Conservation (phyloP, 2,888 invertebrate species). For the Caenorhabditis afra region DNA sequence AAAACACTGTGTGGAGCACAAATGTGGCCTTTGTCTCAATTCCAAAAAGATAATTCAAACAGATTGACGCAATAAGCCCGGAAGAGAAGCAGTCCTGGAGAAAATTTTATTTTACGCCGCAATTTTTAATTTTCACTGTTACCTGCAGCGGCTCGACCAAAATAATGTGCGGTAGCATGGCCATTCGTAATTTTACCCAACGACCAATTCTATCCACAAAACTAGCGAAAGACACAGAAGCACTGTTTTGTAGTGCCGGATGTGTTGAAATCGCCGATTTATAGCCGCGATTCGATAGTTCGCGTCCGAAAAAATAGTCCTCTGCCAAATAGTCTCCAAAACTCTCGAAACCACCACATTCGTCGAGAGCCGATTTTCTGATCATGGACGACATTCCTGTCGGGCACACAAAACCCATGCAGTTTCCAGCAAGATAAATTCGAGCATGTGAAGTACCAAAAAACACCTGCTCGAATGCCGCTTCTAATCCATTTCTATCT, state of each 20-base stretch:
- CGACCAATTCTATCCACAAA: conserved; percentile 82
- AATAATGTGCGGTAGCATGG: conserved; percentile 94
- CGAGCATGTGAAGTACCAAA: conserved; percentile 98
- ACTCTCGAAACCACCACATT: conserved; percentile 89
- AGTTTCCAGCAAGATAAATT: conserved; percentile 93
- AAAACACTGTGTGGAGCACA: conserved; percentile 92
- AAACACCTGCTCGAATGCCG: conserved; percentile 94
- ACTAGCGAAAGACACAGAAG: conserved; percentile 81
- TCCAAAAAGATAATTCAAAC: conserved; percentile 89
- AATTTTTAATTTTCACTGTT: background rate
- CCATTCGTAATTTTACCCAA: conserved; percentile 95
- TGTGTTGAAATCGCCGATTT: conserved; percentile 91
- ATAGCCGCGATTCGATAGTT: conserved; percentile 88
- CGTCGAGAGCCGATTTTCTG: conserved; percentile 91
- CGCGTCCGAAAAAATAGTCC: conserved; percentile 96
- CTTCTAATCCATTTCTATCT: conserved; percentile 94
- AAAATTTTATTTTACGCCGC: too few relatives aligned
- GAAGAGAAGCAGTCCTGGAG: conserved; percentile 90
- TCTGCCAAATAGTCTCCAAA: conserved; percentile 97
- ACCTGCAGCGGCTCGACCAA: conserved; percentile 90
- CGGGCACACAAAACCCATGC: conserved; percentile 94
- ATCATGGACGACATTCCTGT: conserved; percentile 95
- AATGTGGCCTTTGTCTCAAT: conserved; percentile 88
- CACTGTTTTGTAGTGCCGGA: conserved; percentile 95
- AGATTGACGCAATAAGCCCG: conserved; percentile 92